phyloP scores from a whole-genome alignment of 2,797 vertebrate species.

The Basileuterus tristriatus region DNA sequence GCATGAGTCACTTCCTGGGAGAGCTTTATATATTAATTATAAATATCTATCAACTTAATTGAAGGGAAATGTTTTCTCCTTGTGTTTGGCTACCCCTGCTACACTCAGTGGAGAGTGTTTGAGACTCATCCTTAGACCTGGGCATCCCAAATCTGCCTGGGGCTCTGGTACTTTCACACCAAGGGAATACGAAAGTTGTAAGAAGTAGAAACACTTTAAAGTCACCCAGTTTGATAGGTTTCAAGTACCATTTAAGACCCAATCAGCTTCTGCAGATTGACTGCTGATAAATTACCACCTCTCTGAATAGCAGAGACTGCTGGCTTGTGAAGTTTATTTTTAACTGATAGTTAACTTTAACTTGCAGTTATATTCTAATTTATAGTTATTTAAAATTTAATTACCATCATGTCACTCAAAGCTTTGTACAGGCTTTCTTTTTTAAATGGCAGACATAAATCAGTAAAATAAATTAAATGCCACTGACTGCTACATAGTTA shows the following conservation, averaged over 20 bases:
- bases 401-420: constrained; percentile 56
- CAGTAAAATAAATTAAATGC: constrained; percentile 67
- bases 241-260: not conserved
- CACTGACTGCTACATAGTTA: constrained; percentile 50
- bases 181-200: not conserved
- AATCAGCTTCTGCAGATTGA: constrained; percentile 13
- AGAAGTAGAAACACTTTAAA: not conserved
- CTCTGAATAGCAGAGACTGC: constrained; percentile 40
- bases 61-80: not conserved
- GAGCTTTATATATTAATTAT: not conserved
- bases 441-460: constrained; percentile 56
- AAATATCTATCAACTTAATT: not conserved
- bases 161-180: not conserved
- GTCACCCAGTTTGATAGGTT: not conserved
- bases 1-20: not conserved
- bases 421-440: constrained; percentile 46
- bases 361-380: constrained; percentile 61
- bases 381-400: constrained; percentile 69
- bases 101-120: not conserved
- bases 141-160: not conserved
- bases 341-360: constrained; percentile 67
- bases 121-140: not conserved
- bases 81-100: not conserved
- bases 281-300: constrained; percentile 42
- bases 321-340: constrained; percentile 63